Conservation (phyloP, 2,113 vertebrate species). For the Serilophus lunatus region DNA sequence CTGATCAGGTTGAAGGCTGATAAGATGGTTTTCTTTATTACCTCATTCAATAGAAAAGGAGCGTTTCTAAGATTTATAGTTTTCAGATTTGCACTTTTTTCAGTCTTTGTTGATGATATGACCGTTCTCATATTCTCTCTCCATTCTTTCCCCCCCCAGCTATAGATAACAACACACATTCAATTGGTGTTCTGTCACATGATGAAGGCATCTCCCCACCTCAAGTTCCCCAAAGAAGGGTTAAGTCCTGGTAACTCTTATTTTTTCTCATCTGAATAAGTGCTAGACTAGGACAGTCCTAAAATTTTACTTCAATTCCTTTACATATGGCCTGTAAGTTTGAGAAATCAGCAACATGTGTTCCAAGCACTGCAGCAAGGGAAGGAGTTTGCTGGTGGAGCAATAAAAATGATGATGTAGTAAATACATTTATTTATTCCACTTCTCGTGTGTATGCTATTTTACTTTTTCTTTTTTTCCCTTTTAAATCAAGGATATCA, state of each 20-base stretch:
- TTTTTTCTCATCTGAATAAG: background rate
- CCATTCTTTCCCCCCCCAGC: accelerated
- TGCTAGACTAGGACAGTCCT: background rate
- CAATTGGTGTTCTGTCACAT: background rate
- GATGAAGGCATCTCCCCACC: background rate
- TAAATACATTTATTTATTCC: background rate
- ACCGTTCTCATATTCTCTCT: background rate
- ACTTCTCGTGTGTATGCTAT: background rate
- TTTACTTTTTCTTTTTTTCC: too few species aligned
- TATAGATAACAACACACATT: background rate
- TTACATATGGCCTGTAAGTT: background rate
- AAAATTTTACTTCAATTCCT: background rate
- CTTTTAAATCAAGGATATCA: background rate
- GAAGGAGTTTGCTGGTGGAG: background rate
- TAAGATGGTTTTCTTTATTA: background rate
- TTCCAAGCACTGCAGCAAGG: background rate
- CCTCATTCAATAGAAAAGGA: background rate
- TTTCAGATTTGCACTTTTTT: background rate
- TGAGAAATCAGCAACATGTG: background rate
- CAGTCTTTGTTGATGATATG: background rate
- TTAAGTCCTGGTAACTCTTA: background rate
- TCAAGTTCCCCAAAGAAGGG: background rate
- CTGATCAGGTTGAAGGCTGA: background rate
- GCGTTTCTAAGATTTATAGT: background rate
- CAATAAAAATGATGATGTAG: background rate